A percentile compares a stretch with the other conserved stretches of the same genome.
These are phyloP conservation scores for Oasisia sp. DNA, from an alignment of 2,888 invertebrate species.

Conservation along the genomic window DNA sequence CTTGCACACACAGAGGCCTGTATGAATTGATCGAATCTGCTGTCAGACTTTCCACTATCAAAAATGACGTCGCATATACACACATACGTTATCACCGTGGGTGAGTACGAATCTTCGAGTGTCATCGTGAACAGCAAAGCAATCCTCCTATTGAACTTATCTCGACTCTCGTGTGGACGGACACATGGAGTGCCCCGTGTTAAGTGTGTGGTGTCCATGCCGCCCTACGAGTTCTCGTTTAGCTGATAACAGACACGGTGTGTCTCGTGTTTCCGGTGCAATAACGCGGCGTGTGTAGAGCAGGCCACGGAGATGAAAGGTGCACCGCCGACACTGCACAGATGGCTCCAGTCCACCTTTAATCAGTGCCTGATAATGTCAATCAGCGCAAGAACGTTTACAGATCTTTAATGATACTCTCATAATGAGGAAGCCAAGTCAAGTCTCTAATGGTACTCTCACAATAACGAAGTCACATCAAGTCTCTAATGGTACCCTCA, in stretches of 20 bases:
- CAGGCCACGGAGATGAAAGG: not conserved
- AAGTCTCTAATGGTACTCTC: too few relatives aligned
- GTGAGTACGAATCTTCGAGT: not conserved
- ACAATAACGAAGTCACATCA: too few relatives aligned
- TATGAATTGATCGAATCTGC: too few relatives aligned
- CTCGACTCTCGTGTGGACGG: not conserved
- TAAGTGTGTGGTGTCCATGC: not conserved
- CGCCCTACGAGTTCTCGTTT: not conserved
- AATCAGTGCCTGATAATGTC: not conserved
- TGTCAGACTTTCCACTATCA: not conserved
- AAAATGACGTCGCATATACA: not conserved
- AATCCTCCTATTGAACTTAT: not conserved
- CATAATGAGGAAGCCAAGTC: too few relatives aligned
- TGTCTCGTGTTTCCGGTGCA: not conserved
- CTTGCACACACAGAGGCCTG: too few relatives aligned
- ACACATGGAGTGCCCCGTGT: not conserved
- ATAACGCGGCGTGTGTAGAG: not conserved
- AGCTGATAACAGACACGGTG: not conserved
- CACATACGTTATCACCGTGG: not conserved
- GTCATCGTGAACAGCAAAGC: not conserved
- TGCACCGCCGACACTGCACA: not conserved
- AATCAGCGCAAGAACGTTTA: not conserved
- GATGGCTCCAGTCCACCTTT: not conserved
- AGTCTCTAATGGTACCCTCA: too few relatives aligned
- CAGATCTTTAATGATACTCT: too few relatives aligned